A percentile compares a stretch with the other conserved stretches of the same genome.
These are phyloP conservation scores for Propithecus coquereli DNA, from an alignment of 2,113 vertebrate species.

Conservation along the genomic window DNA sequence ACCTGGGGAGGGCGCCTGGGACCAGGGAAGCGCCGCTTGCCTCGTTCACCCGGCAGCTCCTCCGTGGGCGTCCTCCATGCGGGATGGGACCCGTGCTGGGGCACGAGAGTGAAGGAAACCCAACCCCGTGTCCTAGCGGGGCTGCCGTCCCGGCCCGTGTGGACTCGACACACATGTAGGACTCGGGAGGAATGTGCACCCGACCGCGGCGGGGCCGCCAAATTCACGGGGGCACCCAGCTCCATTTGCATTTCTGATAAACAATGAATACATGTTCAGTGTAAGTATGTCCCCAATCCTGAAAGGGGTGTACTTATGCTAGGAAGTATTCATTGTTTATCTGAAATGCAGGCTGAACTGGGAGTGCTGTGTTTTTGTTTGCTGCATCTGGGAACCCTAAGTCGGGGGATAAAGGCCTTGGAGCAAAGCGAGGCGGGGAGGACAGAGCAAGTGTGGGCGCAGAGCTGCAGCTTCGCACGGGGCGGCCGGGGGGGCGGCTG, in stretches of 20 bases:
- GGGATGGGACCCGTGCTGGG: too few relatives aligned
- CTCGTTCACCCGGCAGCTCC: too few relatives aligned
- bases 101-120: background rate
- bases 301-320: background rate
- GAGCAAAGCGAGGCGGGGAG: background rate
- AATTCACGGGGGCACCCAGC: background rate
- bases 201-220: rapidly evolving
- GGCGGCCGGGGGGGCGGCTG: rapidly evolving
- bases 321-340: background rate
- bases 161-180: rapidly evolving
- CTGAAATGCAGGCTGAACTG: background rate
- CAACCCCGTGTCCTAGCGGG: background rate
- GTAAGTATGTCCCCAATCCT: background rate
- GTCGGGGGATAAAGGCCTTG: background rate
- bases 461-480: too few relatives aligned
- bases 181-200: background rate
- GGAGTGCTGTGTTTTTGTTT: background rate
- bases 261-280: background rate
- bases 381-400: background rate
- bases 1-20: too few relatives aligned
- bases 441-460: rapidly evolving
- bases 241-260: background rate
- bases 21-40: too few relatives aligned
- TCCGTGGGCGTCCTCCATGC: too few relatives aligned
- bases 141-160: rapidly evolving